Conservation (phyloP, 2,888 invertebrate genomes). For the Pandemis corylana region DNA sequence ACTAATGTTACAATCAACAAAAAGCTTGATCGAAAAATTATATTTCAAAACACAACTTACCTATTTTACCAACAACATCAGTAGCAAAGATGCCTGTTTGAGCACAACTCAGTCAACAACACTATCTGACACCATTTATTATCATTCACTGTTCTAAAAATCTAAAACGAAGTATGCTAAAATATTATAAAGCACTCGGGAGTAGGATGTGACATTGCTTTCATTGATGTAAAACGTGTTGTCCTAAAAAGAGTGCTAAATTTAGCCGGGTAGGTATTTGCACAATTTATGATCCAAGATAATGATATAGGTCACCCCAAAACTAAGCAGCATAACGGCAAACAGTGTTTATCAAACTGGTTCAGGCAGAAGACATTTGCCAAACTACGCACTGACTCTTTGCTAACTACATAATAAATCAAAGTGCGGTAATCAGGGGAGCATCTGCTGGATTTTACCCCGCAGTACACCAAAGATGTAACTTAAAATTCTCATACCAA, state of each 20-base stretch:
- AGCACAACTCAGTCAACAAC: no score
- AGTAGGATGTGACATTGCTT: conserved; percentile 37
- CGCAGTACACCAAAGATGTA: no score
- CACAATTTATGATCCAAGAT: conserved; percentile 37
- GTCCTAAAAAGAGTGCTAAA: conserved; percentile 37
- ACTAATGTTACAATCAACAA: no score
- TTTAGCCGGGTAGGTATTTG: conserved; percentile 28
- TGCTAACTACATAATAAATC: background rate
- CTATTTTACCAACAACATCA: no score
- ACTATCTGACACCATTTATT: no score
- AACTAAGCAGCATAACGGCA: conserved; percentile 18
- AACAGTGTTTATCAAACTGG: conserved; percentile 16
- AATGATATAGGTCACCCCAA: conserved; percentile 41
- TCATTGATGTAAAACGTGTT: conserved; percentile 25
- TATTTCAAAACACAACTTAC: no score
- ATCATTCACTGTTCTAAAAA: background rate
- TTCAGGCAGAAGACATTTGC: conserved; percentile 19
- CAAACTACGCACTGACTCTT: background rate
- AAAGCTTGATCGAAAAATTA: no score
- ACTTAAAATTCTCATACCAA: no score
- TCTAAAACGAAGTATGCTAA: background rate
- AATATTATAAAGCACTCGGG: background rate
- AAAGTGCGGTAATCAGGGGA: background rate
- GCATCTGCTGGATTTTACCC: background rate
- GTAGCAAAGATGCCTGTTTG: no score